Evolutionary conservation across 2,888 invertebrate genomes (phyloP).

Genomic region (Caenorhabditis afra): DNA sequence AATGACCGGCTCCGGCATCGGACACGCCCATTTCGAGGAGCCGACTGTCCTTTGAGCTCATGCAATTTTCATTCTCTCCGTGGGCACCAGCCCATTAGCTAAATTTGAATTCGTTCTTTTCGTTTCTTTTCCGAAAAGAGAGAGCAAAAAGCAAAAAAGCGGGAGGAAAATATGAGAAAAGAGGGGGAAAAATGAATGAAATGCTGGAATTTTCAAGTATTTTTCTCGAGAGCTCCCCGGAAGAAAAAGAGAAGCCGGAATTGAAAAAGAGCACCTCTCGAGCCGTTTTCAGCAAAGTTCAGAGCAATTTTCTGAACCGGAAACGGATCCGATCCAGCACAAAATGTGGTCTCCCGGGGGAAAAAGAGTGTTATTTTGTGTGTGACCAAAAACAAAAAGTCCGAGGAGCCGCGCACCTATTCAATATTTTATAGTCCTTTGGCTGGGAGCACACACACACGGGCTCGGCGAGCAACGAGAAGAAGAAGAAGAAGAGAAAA

Average conservation of each 20-base stretch:
- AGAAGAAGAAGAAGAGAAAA: slow-evolving; percentile 25
- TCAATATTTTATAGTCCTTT: slow-evolving; percentile 55
- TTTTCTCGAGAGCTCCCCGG: no score
- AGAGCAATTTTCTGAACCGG: no score
- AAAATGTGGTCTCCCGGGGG: neutral
- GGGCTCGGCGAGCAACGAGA: neutral
- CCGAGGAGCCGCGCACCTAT: slow-evolving; percentile 26
- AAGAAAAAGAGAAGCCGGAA: neutral
- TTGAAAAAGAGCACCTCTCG: no score
- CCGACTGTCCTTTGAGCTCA: slow-evolving; percentile 12
- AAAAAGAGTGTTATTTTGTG: neutral
- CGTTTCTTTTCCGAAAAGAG: slow-evolving; percentile 6
- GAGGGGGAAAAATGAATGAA: no score
- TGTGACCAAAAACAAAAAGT: slow-evolving; percentile 30
- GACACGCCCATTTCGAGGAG: neutral
- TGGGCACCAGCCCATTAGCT: slow-evolving; percentile 28
- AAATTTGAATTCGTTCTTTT: slow-evolving; percentile 34
- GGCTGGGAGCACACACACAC: slow-evolving; percentile 18
- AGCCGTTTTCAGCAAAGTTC: no score
- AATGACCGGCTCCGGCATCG: slow-evolving; percentile 22
- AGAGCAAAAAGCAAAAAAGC: slow-evolving; percentile 20
- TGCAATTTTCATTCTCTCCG: slow-evolving; percentile 42
- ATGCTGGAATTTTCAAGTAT: no score
- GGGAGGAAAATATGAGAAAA: neutral
- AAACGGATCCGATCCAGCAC: neutral